phyloP scores from a whole-genome alignment of 2,113 vertebrate species.

The Lanius ludovicianus region DNA sequence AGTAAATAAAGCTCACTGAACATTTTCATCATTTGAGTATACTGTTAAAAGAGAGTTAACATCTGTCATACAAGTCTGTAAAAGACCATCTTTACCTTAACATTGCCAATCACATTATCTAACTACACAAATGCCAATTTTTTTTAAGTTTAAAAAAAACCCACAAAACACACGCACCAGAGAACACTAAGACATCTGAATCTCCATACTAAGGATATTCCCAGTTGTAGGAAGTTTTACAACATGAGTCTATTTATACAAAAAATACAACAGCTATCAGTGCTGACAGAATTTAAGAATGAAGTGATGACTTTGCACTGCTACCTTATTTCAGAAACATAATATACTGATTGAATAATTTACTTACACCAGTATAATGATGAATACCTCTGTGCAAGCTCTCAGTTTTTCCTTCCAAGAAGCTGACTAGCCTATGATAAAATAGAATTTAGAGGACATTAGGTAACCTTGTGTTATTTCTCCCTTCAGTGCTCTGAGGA shows the following conservation, averaged over 20 bases:
- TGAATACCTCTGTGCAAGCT: conserved; percentile 87
- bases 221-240: not conserved
- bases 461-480: not conserved
- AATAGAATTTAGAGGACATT: not conserved
- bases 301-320: not conserved
- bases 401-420: conserved; percentile 87
- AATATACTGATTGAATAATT: conserved; percentile 33
- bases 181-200: not conserved
- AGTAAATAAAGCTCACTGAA: not conserved
- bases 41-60: not conserved
- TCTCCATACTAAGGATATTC: not conserved
- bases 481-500: not conserved
- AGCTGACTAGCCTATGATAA: conserved; percentile 80
- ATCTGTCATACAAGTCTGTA: not conserved
- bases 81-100: not conserved
- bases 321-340: not conserved
- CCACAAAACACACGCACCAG: not conserved
- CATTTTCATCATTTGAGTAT: not conserved
- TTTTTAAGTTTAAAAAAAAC: not conserved
- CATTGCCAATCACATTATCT: not conserved
- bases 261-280: not conserved
- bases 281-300: not conserved
- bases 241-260: not conserved
- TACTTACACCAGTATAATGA: conserved; percentile 91
- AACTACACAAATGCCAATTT: not conserved